Evolutionary conservation across 1,140 invertebrate genomes (phyloP).

Genomic region (Campoletis sonorensis): DNA sequence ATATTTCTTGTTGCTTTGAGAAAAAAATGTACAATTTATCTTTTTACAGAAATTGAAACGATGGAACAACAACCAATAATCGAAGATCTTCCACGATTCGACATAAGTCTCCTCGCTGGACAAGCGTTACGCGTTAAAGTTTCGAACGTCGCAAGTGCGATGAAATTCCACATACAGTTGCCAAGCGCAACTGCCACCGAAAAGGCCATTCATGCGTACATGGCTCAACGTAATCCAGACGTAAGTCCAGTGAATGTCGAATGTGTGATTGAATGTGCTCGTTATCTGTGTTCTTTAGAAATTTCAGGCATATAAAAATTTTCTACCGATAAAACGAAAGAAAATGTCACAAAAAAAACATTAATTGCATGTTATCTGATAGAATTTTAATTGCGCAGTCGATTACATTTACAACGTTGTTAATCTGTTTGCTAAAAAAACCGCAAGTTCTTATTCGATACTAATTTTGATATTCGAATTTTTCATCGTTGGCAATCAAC

Average conservation of each 20-base stretch:
- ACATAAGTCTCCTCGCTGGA: slow-evolving; percentile 68
- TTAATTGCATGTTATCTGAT: background rate
- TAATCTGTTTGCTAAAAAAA: slow-evolving; percentile 10
- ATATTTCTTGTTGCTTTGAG: background rate
- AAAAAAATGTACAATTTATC: background rate
- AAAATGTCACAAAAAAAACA: background rate
- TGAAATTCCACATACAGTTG: slow-evolving; percentile 72
- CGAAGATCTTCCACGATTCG: slow-evolving; percentile 55
- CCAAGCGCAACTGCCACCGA: slow-evolving; percentile 64
- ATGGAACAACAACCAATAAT: slow-evolving; percentile 29
- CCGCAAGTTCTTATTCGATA: background rate
- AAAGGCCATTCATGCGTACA: slow-evolving; percentile 60
- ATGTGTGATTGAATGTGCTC: slow-evolving; percentile 35
- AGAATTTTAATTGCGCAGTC: background rate
- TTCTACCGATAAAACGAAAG: background rate
- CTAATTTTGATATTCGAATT: background rate
- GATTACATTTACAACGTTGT: background rate
- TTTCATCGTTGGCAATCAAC: too few relatives aligned
- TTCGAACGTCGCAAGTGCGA: slow-evolving; percentile 64
- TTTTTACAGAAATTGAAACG: background rate
- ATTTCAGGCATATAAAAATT: slow-evolving; percentile 27
- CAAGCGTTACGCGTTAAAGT: slow-evolving; percentile 70
- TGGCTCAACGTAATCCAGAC: slow-evolving; percentile 63
- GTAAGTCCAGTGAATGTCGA: slow-evolving; percentile 54
- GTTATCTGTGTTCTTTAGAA: background rate